Base-by-base conservation (phyloP, 2,888 invertebrate genomes). In the Rhogogaster chlorosoma region DNA sequence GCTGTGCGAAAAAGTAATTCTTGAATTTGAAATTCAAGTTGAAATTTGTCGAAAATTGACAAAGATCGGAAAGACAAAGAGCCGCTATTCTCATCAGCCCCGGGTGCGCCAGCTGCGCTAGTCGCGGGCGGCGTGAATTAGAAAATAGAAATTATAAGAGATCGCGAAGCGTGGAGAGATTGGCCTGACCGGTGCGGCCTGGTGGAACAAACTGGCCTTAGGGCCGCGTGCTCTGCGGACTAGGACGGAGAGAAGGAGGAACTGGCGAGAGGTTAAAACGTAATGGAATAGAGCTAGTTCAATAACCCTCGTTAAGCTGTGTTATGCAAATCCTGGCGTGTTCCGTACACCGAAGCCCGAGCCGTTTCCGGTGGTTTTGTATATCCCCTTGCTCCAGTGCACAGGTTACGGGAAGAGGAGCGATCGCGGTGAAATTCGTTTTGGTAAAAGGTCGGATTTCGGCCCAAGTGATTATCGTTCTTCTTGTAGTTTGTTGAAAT, bases 291-390 rank as follows among this genome's bases (percentile, higher is more conserved):
- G 80, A 61, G 61, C 45, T 80, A 83, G 88, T 87, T 87, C 87
- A 87, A 88, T 87, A 89, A 88, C 87, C 86, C 85, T 45, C 26
- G 84, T 77, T 75, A 86, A 86, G 86, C 86, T 87, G 85, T 89
- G 89, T 89, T 90, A 90, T 89, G 89, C 88, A 88, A 90, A 90
- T 89, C 87, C 83, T 70, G 61, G 57, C 87, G 87, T 87, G 87
- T 87, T 38, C 84, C 80, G 84, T 85, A 84, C 80, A 61, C 32
- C 80, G 22, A 80, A 45, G 80, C 80, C 29, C 80, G 22, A 61
- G 61, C 61, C 15, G 22, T 71, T 73, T 77, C 53, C 84, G 77
- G 61, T 49, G 26, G 42, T 29, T 67, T 12, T 12, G 71, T 9
- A 26, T 26, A 32, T 22, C 38, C 83, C 22, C 83, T 32, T 42